These are phyloP conservation scores for Hippocampus comes DNA, from an alignment of 2,113 vertebrate species.

Conservation along the genomic window DNA sequence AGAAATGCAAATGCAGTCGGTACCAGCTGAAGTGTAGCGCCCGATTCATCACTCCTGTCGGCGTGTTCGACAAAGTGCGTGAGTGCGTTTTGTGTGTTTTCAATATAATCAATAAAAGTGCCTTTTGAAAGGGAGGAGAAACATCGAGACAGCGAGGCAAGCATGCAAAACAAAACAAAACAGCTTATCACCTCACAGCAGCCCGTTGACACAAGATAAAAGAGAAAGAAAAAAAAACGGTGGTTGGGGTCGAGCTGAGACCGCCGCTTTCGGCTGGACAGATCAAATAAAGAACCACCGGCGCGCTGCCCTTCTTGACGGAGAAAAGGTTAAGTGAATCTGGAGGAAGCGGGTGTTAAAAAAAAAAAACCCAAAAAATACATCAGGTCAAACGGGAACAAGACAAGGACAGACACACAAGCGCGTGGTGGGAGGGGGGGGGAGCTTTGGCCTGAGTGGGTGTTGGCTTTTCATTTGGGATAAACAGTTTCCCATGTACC, in stretches of 20 bases:
- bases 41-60: not conserved
- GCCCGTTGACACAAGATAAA: slow-evolving; percentile 14
- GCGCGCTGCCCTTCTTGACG: slow-evolving; percentile 37
- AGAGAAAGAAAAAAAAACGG: slow-evolving; percentile 1
- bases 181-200: slow-evolving; percentile 34
- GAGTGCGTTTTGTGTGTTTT: not conserved
- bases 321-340: slow-evolving; percentile 71
- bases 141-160: not conserved
- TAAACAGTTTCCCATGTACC: no score
- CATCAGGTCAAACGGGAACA: slow-evolving; percentile 36
- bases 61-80: not conserved
- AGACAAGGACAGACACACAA: slow-evolving; percentile 60
- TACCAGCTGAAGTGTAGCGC: not conserved
- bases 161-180: slow-evolving; percentile 9
- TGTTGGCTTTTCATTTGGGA: no score
- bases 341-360: slow-evolving; percentile 6
- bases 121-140: not conserved
- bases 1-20: not conserved
- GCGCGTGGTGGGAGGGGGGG: slow-evolving; percentile 16
- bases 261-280: slow-evolving; percentile 41
- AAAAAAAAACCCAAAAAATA: slow-evolving; percentile 21
- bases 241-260: slow-evolving; percentile 56
- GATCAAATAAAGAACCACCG: slow-evolving; percentile 62
- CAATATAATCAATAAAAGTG: not conserved
- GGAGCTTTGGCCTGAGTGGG: slow-evolving; percentile 36